Evolutionary conservation across 2,888 invertebrate genomes (phyloP).

Genomic region (Eudemis profundana): DNA sequence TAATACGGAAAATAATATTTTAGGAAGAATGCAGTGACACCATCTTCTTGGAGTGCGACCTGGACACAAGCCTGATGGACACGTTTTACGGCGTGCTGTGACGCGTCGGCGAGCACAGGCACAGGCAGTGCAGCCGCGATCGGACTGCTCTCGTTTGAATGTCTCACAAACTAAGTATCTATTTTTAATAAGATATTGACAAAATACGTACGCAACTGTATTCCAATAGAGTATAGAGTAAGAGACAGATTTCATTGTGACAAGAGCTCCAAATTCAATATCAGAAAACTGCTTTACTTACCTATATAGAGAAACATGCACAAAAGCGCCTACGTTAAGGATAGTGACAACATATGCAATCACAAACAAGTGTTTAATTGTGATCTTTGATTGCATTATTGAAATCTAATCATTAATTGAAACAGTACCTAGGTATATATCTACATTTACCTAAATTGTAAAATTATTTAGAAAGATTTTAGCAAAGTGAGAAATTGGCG

Average conservation of each 20-base stretch:
- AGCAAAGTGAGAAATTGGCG: slow-evolving; percentile 55
- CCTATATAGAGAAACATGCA: too few species aligned
- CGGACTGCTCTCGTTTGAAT: slow-evolving; percentile 4
- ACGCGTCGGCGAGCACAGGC: slow-evolving; percentile 47
- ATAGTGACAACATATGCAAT: neutral
- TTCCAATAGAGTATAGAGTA: slow-evolving; percentile 5
- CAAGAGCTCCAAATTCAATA: slow-evolving; percentile 63
- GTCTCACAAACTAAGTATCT: neutral
- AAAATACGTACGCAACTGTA: slow-evolving; percentile 26
- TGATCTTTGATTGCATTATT: neutral
- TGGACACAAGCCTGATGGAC: slow-evolving; percentile 79
- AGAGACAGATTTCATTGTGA: slow-evolving; percentile 35
- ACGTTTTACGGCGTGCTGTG: slow-evolving; percentile 80
- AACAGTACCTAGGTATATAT: neutral
- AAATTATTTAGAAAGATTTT: slow-evolving; percentile 50
- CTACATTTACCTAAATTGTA: slow-evolving; percentile 12
- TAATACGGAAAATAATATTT: slow-evolving; percentile 49
- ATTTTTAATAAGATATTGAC: slow-evolving; percentile 12
- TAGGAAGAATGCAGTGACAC: slow-evolving; percentile 80
- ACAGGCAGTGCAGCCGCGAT: neutral
- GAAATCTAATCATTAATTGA: neutral
- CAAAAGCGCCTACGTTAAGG: too few species aligned
- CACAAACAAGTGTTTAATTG: neutral
- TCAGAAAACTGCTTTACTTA: slow-evolving; percentile 80
- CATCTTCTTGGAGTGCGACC: slow-evolving; percentile 79